Evolutionary conservation across 2,113 vertebrate species (phyloP), one percentile per base, ranked within the genome.

Genomic region (Percina caprodes): DNA sequence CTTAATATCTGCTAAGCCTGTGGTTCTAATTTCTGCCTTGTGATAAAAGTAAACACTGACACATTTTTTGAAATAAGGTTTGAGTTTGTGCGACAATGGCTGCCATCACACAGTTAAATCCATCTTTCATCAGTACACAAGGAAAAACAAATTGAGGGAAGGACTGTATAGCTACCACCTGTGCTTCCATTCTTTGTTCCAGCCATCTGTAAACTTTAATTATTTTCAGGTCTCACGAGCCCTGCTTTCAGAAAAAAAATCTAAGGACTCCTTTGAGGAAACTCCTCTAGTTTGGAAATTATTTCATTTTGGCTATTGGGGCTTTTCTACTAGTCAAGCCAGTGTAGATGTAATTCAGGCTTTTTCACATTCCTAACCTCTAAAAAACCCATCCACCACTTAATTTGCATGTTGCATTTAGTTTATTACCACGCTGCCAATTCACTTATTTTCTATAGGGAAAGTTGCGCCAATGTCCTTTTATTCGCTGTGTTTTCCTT

Each of bases 81-180:
- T 73, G 21, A 4, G 66, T 93, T 87, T 83, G n/a, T 74, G 51
- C 58, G 49, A 83, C 59, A 83, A 39, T 39, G 51, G 58, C 74
- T 80, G 67, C 69, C 71, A 83, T 89, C 68, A 39, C 69, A 49
- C 68, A 63, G 66, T 86, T 69, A 80, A 79, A 83, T n/a, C 74
- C 18, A 0, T 56, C 77, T 82, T 76, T 85, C 70, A 77, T 60
- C 24, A 1, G 26, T 49, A 55, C 62, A 52, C 24, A 51, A 67
- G 80, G 26, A 84, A 85, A 80, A 79, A 49, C 39, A 77, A 85
- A 83, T 69, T 72, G 77, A 30, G 13, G 19, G 30, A 39, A 65
- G 51, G 54, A 78, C 80, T 90, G 75, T 88, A 89, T 88, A 62
- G 87, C 83, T 88, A 65, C 89, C 91, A 92, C 92, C 92, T 94